Percentiles rank a stretch among this genome's conserved stretches.
Evolutionary conservation across 2,113 vertebrate species (phyloP).

Genomic region (Gallinago undulata): DNA sequence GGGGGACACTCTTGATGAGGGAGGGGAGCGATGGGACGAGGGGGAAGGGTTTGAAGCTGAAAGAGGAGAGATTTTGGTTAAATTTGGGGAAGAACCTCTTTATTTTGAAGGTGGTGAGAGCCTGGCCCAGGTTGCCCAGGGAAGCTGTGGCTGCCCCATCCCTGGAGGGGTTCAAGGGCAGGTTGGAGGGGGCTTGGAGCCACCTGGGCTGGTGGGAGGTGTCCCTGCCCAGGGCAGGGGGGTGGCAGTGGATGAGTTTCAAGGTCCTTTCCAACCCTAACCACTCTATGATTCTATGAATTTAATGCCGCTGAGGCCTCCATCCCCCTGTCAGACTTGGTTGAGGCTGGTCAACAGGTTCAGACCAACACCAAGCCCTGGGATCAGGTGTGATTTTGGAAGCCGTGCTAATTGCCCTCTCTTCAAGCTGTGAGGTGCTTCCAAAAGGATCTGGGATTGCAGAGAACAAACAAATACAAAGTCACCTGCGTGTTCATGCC

Average conservation of each 20-base stretch:
- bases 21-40: too few relatives aligned
- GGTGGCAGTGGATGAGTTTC: background rate
- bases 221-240: too few relatives aligned
- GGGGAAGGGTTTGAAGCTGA: too few relatives aligned
- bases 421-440: background rate
- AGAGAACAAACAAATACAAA: background rate
- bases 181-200: too few relatives aligned
- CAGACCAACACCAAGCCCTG: background rate
- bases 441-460: background rate
- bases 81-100: too few relatives aligned
- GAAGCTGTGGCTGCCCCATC: too few relatives aligned
- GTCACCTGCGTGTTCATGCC: background rate
- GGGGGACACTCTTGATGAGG: too few relatives aligned
- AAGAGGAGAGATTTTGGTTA: too few relatives aligned
- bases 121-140: too few relatives aligned
- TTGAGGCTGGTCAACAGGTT: background rate
- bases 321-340: background rate
- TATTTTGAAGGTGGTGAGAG: too few relatives aligned
- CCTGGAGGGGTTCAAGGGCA: too few relatives aligned
- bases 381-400: background rate
- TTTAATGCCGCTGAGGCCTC: background rate
- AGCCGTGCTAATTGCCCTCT: accelerated
- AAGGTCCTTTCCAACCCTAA: background rate
- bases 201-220: too few relatives aligned
- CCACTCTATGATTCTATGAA: background rate